These are phyloP conservation scores for Hucho hucho DNA, from an alignment of 2,113 vertebrate genomes.

Conservation along the genomic window DNA sequence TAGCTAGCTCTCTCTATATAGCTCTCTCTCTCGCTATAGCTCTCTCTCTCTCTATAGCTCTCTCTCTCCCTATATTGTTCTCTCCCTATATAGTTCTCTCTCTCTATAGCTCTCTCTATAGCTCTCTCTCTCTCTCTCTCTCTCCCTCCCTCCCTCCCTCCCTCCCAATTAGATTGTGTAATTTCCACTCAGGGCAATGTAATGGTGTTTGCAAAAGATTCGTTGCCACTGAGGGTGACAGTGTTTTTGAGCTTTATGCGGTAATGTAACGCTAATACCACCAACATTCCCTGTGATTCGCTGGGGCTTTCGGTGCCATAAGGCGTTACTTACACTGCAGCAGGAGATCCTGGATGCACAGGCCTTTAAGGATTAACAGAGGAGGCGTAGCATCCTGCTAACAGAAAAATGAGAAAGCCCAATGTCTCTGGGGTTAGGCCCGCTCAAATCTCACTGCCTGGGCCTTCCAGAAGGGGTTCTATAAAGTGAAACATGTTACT, in stretches of 20 bases:
- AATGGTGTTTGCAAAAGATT: conserved; percentile 61
- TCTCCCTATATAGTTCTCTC: conserved; percentile 37
- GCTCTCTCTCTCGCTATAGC: conserved; percentile 11
- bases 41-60: conserved; percentile 37
- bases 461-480: not conserved
- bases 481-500: not conserved
- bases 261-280: conserved; percentile 71
- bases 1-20: conserved; percentile 15
- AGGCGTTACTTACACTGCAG: conserved; percentile 67
- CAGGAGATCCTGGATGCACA: conserved; percentile 63
- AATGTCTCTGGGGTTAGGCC: conserved; percentile 62
- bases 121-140: conserved; percentile 21
- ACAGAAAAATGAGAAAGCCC: conserved; percentile 67
- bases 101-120: conserved; percentile 11
- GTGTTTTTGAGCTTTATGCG: conserved; percentile 69
- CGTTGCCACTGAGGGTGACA: conserved; percentile 23
- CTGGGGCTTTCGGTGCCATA: conserved; percentile 67
- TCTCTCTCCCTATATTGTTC: no score
- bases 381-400: conserved; percentile 74
- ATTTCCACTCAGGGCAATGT: conserved; percentile 53
- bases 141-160: conserved; percentile 23
- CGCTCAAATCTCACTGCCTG: conserved; percentile 23
- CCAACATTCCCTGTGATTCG: conserved; percentile 61
- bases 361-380: conserved; percentile 75
- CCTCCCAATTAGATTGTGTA: conserved; percentile 51